These are phyloP conservation scores for Yponomeuta evonymella DNA, from an alignment of 2,888 invertebrate genomes.

Conservation along the genomic window DNA sequence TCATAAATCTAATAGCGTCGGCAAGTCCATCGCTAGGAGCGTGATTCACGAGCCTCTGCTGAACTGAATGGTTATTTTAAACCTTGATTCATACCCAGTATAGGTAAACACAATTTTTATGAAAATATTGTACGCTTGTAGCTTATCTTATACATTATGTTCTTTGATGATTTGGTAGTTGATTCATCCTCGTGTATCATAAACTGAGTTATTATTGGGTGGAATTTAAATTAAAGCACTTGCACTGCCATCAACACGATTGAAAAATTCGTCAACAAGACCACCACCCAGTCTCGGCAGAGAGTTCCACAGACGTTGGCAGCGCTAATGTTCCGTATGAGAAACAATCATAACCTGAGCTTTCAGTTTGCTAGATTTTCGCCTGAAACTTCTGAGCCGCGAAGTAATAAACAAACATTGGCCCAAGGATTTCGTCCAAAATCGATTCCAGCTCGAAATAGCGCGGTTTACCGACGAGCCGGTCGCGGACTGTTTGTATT, in stretches of 20 bases:
- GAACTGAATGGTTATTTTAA: conserved; percentile 3
- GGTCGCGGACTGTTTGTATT: conserved; percentile 43
- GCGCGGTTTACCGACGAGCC: conserved; percentile 28
- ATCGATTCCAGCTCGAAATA: conserved; percentile 24
- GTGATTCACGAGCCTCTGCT: conserved; percentile 32
- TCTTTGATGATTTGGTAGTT: background rate
- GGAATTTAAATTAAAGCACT: too few relatives aligned
- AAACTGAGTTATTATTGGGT: too few relatives aligned
- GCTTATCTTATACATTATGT: background rate
- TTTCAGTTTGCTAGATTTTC: background rate
- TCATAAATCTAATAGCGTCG: conserved; percentile 2
- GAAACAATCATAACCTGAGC: background rate
- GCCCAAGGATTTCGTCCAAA: conserved; percentile 4
- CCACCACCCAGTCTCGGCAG: too few relatives aligned
- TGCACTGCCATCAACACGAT: too few relatives aligned
- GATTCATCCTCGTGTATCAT: too few relatives aligned
- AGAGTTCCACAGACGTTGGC: background rate
- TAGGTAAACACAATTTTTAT: background rate
- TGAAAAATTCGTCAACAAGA: too few relatives aligned
- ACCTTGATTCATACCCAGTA: background rate
- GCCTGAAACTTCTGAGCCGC: background rate
- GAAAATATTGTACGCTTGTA: background rate
- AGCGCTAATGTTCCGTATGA: background rate
- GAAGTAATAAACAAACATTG: conserved; percentile 4
- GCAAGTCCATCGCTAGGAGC: background rate